Evolutionary conservation across 2,113 vertebrate species (phyloP).

Genomic region (Triplophysa dalaica): DNA sequence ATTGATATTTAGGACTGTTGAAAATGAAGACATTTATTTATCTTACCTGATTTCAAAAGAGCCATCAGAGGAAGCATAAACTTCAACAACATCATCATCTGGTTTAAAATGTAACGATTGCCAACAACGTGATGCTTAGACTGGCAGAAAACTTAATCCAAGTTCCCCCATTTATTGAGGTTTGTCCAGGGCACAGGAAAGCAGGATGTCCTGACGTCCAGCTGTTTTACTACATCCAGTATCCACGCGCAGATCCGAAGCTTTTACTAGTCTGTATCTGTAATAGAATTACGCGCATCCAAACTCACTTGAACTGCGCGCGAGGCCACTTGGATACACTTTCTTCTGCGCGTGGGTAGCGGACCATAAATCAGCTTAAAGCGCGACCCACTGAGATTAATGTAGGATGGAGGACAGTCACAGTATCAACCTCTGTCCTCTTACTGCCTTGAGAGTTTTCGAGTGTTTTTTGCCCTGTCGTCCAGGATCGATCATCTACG

Average conservation of each 20-base stretch:
- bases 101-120: background rate
- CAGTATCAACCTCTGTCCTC: conserved; percentile 16
- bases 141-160: background rate
- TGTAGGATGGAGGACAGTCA: conserved; percentile 29
- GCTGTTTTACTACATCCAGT: background rate
- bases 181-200: background rate
- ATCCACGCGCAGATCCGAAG: background rate
- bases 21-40: too few species aligned
- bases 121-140: background rate
- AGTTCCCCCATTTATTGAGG: conserved; percentile 42
- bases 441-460: background rate
- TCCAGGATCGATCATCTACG: background rate
- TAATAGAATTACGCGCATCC: background rate
- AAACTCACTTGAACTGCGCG: conserved; percentile 21
- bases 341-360: conserved; percentile 29
- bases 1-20: too few species aligned
- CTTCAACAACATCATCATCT: conserved; percentile 31
- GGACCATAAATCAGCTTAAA: conserved; percentile 42
- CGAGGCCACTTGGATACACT: background rate
- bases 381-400: conserved; percentile 36
- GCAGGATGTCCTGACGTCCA: background rate
- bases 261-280: background rate
- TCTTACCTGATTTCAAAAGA: conserved; percentile 43
- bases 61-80: conserved; percentile 17
- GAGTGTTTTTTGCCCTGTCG: background rate